Base-by-base conservation (phyloP, 2,888 invertebrate genomes). In the Danaus chrysippus region DNA sequence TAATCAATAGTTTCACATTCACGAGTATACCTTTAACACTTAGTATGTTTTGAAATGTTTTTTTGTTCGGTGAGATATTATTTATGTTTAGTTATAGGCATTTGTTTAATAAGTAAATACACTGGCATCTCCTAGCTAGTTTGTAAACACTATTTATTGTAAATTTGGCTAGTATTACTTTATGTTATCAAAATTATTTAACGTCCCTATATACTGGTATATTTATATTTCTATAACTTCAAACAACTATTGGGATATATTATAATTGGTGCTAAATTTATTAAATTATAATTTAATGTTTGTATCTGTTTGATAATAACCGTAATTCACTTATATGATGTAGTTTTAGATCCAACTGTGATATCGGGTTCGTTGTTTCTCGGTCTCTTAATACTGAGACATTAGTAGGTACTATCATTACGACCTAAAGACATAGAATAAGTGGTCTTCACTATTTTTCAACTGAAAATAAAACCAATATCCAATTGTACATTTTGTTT, bases 261-360 rank as follows among this genome's bases (percentile, higher is more conserved):
- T 54, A 54, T 42, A 23, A 63, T 66, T 61, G 66, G 66, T 66
- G 66, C 66, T 66, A 66, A 61, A 61, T 57, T 54, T 54, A 59
- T 56, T 41, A 46, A 44, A 23, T 56, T 17, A 46, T 49, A 34
- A 49, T 56, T 11, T 10, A 56, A 15, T 56, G 19, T 53, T 43
- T 34, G 43, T 23, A 34, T 44, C 56, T 11, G 44, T 19, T 11
- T 15, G n/a, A 49, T 55, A 56, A n/a, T 44, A 34, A 41, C 49
- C 53, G 56, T 59, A 52, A 58, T 63, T 66, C 61, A 59, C 34
- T 64, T 52, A 43, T 63, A 55, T 65, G 15, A 61, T 54, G 78
- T 86, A 85, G 82, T 75, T 71, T 77, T 86, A 85, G 81, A 78
- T 77, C 82, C 77, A 85, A 83, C 86, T 86, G 85, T 86, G 87